Percentiles rank a stretch among this genome's conserved stretches.
Evolutionary conservation across 2,888 invertebrate genomes (phyloP).

Genomic region (Drosophila prolongata): DNA sequence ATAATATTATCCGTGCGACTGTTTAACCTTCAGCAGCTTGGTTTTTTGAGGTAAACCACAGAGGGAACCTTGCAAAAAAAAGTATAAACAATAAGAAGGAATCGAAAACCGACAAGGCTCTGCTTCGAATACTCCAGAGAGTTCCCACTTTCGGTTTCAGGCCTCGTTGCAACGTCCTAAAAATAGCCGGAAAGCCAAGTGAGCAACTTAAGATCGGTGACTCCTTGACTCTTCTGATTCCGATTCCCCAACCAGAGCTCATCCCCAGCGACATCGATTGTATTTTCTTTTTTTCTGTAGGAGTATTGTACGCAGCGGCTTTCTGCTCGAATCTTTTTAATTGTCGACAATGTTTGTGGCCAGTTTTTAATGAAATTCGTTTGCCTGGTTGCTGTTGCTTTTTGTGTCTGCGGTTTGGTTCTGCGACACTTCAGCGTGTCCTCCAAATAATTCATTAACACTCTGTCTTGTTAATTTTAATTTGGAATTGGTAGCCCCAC

Average conservation of each 20-base stretch:
- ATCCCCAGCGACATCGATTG: constrained; percentile 54
- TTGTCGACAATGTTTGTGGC: constrained; percentile 81
- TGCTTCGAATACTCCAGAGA: constrained; percentile 73
- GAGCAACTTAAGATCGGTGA: constrained; percentile 56
- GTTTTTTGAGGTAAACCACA: constrained; percentile 29
- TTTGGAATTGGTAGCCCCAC: constrained; percentile 53
- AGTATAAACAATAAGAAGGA: constrained; percentile 10
- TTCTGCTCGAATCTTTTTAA: constrained; percentile 50
- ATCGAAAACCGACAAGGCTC: constrained; percentile 17
- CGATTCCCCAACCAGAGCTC: constrained; percentile 47
- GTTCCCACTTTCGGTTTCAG: constrained; percentile 81
- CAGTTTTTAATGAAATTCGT: constrained; percentile 77
- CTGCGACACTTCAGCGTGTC: constrained; percentile 75
- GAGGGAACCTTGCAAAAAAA: constrained; percentile 21
- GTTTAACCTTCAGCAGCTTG: constrained; percentile 11
- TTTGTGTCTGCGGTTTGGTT: constrained; percentile 57
- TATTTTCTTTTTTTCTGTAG: neutral
- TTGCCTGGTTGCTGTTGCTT: constrained; percentile 42
- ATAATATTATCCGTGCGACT: neutral
- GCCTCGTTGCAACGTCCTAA: constrained; percentile 61
- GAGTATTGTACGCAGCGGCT: constrained; percentile 14
- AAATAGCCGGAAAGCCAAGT: constrained; percentile 58
- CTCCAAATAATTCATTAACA: constrained; percentile 84
- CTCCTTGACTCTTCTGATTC: constrained; percentile 35
- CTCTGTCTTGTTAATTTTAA: constrained; percentile 81